Base-by-base conservation (phyloP, 1,140 invertebrate species). In the Zaprionus kolodkinae region DNA sequence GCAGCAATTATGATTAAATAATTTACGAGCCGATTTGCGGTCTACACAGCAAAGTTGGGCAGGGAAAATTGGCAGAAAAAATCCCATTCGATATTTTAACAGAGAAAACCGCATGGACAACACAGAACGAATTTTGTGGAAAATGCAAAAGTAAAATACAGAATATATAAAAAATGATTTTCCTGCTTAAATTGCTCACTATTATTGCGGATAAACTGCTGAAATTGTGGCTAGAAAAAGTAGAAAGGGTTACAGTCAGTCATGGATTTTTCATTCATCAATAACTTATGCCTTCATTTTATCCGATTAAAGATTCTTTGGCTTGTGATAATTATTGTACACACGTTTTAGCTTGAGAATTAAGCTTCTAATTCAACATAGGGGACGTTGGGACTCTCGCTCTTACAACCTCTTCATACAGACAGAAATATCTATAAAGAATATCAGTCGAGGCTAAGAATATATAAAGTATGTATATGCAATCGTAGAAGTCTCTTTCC, bases 1-100 rank as follows among this genome's bases (percentile, higher is more conserved):
- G 68, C 55, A 59, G 70, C 57, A 73, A 74, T 73, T 68, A 68
- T 76, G 69, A 76, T 79, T 79, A 62, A 72, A 79, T 72, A 64
- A 76, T 76, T 78, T 78, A 64, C 63, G 61, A 55, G 57, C 30
- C 36, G 54, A 21, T 21, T 65, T 36, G 67, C 35, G 67, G 50
- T 40, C 48, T 48, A 65, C 61, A 56, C 40, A 60, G 38, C 12
- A 59, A 36, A 36, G 27, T 7, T 5, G 11, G 36, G 17, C 38
- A 13, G 25, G 43, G 2, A 21, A 5, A 9, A 50, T 3, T 10
- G 45, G 11, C 17, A 50, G 17, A 21, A 25, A 25, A 25, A 50
- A 50, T 11, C 33, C 25, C 40, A 17, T 15, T 17, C 48, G 25
- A 67, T 73, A 67, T 48, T 70, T 70, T 35, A 35, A 74, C 50